Evolutionary conservation across 1,140 invertebrate genomes (phyloP).

Genomic region (Drosophila leontia): DNA sequence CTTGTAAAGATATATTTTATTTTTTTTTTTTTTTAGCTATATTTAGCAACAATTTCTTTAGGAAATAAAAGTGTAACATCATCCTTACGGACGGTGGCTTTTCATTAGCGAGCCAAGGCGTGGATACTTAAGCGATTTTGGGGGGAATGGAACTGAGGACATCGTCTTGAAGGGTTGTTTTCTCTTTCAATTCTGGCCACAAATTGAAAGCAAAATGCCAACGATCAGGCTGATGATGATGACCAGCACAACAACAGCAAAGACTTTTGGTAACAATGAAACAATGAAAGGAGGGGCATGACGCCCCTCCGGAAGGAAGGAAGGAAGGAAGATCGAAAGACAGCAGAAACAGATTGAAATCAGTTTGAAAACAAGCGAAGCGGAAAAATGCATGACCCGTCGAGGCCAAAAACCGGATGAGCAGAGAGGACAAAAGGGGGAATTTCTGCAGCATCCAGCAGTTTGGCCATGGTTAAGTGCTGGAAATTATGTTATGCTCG

Average conservation of each 20-base stretch:
- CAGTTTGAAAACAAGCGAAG: constrained; percentile 74
- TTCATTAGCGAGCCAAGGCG: constrained; percentile 58
- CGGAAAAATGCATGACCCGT: constrained; percentile 68
- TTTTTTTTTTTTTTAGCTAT: neutral
- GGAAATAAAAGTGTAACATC: constrained; percentile 16
- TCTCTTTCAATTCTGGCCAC: constrained; percentile 56
- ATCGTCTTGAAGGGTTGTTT: constrained; percentile 46
- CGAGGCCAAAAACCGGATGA: constrained; percentile 42
- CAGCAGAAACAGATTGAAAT: constrained; percentile 77
- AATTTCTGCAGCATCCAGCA: constrained; percentile 16
- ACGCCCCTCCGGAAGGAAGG: constrained; percentile 4
- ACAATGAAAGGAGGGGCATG: constrained; percentile 39
- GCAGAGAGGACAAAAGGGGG: constrained; percentile 1
- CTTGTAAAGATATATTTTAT: neutral
- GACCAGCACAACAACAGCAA: constrained; percentile 40
- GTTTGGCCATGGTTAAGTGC: constrained; percentile 65
- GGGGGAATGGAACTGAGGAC: neutral
- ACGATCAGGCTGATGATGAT: constrained; percentile 49
- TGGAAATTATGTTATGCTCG: constrained; percentile 64
- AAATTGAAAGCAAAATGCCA: constrained; percentile 74
- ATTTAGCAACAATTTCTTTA: neutral
- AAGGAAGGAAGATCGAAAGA: constrained; percentile 61
- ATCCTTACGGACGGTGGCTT: constrained; percentile 25
- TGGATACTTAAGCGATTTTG: constrained; percentile 42
- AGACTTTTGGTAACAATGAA: constrained; percentile 73